phyloP scores from a whole-genome alignment of 2,113 vertebrate genomes.

The Mus spicilegus region DNA sequence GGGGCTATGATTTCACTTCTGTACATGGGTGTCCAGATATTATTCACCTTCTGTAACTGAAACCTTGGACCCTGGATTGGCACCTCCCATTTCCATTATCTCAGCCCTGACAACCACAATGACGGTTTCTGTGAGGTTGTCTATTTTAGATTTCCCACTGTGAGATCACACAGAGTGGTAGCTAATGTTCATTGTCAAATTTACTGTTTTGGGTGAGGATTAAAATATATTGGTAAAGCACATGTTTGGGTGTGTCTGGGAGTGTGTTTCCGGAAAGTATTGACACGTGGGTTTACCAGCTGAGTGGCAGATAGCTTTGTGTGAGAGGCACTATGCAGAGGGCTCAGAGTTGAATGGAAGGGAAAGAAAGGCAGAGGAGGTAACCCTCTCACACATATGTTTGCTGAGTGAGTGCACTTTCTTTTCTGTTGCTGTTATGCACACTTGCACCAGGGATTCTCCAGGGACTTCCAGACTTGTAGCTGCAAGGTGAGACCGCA shows the following conservation, averaged over 20 bases:
- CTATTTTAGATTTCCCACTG: background rate
- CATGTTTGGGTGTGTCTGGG: background rate
- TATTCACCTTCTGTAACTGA: background rate
- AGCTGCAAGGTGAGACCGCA: background rate
- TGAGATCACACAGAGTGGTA: background rate
- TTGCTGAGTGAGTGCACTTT: background rate
- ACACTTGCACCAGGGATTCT: background rate
- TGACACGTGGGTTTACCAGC: background rate
- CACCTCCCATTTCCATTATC: background rate
- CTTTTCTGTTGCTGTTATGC: background rate
- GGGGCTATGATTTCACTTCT: background rate
- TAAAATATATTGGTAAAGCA: background rate
- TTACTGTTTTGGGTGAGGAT: background rate
- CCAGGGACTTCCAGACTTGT: background rate
- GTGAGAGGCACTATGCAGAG: background rate
- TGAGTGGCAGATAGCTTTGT: background rate
- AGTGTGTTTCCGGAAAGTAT: background rate
- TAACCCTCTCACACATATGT: background rate
- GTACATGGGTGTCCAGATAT: background rate
- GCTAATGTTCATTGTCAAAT: background rate
- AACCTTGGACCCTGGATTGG: background rate
- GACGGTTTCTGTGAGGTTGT: background rate
- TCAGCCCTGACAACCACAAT: background rate
- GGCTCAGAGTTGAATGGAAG: background rate
- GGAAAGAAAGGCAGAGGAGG: too few relatives aligned